phyloP scores from a whole-genome alignment of 2,888 invertebrate genomes.

The Yponomeuta malinellus region DNA sequence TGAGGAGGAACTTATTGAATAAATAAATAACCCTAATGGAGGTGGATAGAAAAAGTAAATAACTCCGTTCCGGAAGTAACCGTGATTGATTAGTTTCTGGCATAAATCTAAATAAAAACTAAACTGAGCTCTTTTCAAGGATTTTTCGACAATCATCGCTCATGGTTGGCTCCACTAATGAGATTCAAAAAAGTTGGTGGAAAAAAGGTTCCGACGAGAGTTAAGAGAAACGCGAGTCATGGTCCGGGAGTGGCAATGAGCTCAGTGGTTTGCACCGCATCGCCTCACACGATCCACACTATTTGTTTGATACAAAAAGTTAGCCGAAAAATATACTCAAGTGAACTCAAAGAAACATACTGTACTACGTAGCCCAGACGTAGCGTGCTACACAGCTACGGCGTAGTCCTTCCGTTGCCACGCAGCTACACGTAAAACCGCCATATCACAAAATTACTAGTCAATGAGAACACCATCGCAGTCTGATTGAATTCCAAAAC shows the following conservation, averaged over 20 bases:
- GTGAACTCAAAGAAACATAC: no score
- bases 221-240: background rate
- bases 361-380: no score
- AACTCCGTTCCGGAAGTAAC: background rate
- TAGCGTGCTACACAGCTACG: no score
- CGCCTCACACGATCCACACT: no score
- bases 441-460: no score
- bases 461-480: no score
- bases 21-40: constrained; percentile 1
- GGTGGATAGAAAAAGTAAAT: background rate
- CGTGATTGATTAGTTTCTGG: background rate
- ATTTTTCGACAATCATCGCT: background rate
- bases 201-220: background rate
- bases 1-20: background rate
- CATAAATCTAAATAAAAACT: background rate
- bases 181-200: background rate
- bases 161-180: background rate
- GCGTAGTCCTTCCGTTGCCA: no score
- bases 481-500: no score
- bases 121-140: background rate
- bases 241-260: background rate
- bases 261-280: no score
- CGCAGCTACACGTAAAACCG: no score
- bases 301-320: no score
- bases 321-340: no score